Evolutionary conservation across 2,113 vertebrate species (phyloP), one percentile per base, ranked within the genome.

Genomic region (Thymallus thymallus): DNA sequence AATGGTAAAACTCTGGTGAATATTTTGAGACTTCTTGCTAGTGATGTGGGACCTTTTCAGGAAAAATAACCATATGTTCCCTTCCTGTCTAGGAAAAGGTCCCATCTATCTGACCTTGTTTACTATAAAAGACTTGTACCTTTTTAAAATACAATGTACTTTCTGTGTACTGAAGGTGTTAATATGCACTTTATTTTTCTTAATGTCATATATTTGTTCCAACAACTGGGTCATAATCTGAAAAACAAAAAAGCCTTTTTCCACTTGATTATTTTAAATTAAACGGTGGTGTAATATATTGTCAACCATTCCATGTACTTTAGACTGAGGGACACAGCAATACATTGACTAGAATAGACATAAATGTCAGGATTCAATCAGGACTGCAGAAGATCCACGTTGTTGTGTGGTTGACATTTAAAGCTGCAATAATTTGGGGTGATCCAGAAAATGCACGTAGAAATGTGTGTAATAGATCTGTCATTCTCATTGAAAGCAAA

Each of bases 151-250:
- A 41, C 35, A 41, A 41, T 10, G 35, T 41, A 41, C 35, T 41
- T 41, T 41, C 2, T 82, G 76, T 77, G 83, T 76, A 82, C 65
- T 63, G 76, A 82, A 80, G 78, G 82, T 85, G 83, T 87, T 85
- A 35, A 87, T 83, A 84, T 85, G 88, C 86, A 87, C 88, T 89
- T 87, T 10, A 41, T 41, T 10, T 75, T 78, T 84, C 61, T 76
- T 80, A 81, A 65, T 61, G 65, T 84, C 72, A 55, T 71, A 71
- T 69, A 74, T 78, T 63, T 77, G 76, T 83, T 86, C 51, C 30
- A 80, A 73, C 41, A 80, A 73, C 73, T 72, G 71, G 56, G 45
- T 69, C 69, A 74, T 88, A 58, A 74, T 74, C 70, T 80, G 67
- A 68, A 83, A 80, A 24, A 20, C 5, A 18, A 16, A 68, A 68